Evolutionary conservation across 2,797 vertebrate species (phyloP), one percentile per base, ranked within the genome.

Genomic region (Sebastes itinus): DNA sequence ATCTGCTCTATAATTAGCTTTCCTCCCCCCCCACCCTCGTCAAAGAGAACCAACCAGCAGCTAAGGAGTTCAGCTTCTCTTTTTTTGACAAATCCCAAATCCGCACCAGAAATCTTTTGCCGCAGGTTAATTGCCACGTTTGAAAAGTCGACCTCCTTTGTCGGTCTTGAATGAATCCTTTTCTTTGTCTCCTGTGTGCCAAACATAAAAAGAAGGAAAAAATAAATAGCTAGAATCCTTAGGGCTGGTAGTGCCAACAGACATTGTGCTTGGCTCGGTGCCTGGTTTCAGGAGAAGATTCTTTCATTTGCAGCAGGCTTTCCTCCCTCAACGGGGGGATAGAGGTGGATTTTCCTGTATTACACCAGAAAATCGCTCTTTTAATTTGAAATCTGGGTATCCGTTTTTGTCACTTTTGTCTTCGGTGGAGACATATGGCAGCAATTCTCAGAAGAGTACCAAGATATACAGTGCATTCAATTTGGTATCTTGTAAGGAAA

Each of bases 91-190:
- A 80, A 86, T 81, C 66, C 73, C 70, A 83, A 92, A 89, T 66
- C 64, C 3, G 2, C 75, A 87, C 81, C 49, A 71, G 65, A 91
- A 23, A 86, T 92, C 7, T 87, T 68, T 87, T 61, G 70, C 85
- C 59, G 22, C 18, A 85, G 93, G 92, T 94, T 94, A 93, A 94
- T 94, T 94, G 82, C 84, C 56, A 71, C 25, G 72, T 89, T 92
- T 88, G 80, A 86, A 86, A 77, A 81, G 81, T 70, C 62, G 16
- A 77, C 83, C 82, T 83, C 80, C 83, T 92, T 87, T 81, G 68
- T 74, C 16, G 0, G 58, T 75, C 72, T 84, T 87, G 78, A 92
- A 85, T 78, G 75, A 84, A 91, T 87, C 38, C 75, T 72, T 78
- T 82, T 79, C 77, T 81, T 88, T 87, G 80, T 92, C 84, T 91